Conservation (phyloP, 2,797 vertebrate genomes). For the Onychomys torridus region DNA sequence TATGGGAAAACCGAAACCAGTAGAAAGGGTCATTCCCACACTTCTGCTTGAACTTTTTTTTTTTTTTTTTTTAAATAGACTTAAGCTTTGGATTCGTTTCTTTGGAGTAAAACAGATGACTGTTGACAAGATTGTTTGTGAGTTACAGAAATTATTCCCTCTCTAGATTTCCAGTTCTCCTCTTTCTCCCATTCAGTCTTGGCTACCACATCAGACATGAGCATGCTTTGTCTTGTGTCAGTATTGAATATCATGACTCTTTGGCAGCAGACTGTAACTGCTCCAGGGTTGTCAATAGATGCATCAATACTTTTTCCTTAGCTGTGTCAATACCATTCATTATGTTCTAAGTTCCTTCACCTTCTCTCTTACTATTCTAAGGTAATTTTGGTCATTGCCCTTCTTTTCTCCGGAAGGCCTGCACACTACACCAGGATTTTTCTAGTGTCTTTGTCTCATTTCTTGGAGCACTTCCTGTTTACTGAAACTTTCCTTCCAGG, state of each 20-base stretch:
- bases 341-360: neutral
- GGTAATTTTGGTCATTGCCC: constrained; percentile 3
- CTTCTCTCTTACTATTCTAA: neutral
- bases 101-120: constrained; percentile 15
- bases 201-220: neutral
- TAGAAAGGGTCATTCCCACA: neutral
- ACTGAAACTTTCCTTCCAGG: neutral
- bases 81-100: constrained; percentile 2
- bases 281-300: neutral
- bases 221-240: neutral
- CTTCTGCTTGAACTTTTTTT: neutral
- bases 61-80: neutral
- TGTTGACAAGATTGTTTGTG: constrained; percentile 18
- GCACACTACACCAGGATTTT: neutral
- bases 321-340: neutral
- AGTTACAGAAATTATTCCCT: neutral
- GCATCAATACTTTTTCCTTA: neutral
- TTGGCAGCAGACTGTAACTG: neutral
- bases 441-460: neutral
- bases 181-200: neutral
- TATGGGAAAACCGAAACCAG: neutral
- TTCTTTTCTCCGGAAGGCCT: neutral
- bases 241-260: neutral
- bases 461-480: neutral
- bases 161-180: neutral